These are phyloP conservation scores for Smutsia gigantea DNA, from an alignment of 2,797 vertebrate species.

Conservation along the genomic window DNA sequence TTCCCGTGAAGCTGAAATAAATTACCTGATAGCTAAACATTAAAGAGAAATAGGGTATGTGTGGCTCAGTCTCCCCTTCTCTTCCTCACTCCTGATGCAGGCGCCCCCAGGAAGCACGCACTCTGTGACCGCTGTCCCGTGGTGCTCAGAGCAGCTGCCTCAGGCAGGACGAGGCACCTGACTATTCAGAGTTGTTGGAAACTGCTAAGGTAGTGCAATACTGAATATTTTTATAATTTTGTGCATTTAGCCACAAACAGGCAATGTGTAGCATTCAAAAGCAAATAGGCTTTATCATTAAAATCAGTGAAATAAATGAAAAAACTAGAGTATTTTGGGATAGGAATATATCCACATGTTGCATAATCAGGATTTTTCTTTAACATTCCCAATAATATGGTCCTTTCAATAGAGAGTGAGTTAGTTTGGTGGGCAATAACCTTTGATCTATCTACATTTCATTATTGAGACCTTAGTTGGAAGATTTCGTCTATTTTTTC, in stretches of 20 bases:
- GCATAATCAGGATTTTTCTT: not conserved
- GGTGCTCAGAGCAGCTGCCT: not conserved
- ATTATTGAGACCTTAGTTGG: not conserved
- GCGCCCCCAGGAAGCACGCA: not conserved
- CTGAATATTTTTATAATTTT: not conserved
- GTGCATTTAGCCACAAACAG: not conserved
- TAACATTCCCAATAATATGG: not conserved
- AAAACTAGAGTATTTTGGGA: not conserved
- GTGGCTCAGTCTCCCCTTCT: not conserved
- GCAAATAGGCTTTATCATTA: not conserved
- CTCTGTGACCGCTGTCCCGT: not conserved
- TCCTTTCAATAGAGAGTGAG: not conserved
- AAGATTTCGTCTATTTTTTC: not conserved
- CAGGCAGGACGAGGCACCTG: accelerated
- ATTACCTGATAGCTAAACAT: not conserved
- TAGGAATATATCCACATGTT: not conserved
- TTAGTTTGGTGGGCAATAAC: not conserved
- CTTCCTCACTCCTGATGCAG: not conserved
- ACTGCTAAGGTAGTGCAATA: not conserved
- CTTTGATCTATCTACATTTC: not conserved
- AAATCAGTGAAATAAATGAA: not conserved
- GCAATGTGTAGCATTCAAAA: not conserved
- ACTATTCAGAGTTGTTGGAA: not conserved
- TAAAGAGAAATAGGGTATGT: not conserved
- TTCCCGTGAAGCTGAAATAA: not conserved